These are phyloP conservation scores for Saxidomus purpurata DNA, from an alignment of 1,140 invertebrate species.

Conservation along the genomic window DNA sequence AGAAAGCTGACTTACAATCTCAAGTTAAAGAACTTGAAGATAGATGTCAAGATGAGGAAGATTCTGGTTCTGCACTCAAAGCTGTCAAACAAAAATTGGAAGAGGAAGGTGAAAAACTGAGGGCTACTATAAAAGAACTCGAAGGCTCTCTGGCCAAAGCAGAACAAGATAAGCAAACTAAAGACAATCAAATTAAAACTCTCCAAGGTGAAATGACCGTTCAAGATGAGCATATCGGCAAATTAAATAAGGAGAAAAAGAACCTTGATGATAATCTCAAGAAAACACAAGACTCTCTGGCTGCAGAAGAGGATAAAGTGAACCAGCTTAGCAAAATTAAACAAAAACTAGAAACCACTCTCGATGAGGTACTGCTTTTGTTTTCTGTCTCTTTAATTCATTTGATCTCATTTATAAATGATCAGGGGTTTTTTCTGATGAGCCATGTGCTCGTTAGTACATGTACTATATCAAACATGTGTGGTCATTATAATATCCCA, in stretches of 20 bases:
- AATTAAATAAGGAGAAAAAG: constrained; percentile 99
- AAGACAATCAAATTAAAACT: constrained; percentile 99
- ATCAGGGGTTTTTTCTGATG: no score
- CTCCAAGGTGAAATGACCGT: constrained; percentile 97
- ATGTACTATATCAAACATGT: no score
- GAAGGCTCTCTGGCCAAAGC: constrained; percentile 95
- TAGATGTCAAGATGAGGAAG: constrained; percentile 96
- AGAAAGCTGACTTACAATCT: constrained; percentile 98
- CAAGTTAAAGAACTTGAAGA: constrained; percentile 99
- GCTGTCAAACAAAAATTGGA: constrained; percentile 98
- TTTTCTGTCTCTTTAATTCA: background rate
- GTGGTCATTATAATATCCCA: no score
- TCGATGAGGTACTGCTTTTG: constrained; percentile 96
- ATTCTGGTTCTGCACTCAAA: constrained; percentile 95
- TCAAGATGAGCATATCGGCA: constrained; percentile 99
- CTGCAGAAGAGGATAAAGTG: constrained; percentile 99
- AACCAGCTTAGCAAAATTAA: constrained; percentile 99
- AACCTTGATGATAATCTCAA: constrained; percentile 96
- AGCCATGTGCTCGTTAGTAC: no score
- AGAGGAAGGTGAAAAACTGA: constrained; percentile 95
- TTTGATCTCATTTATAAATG: no score
- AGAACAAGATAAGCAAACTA: constrained; percentile 96
- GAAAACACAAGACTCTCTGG: constrained; percentile 98
- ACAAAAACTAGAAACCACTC: constrained; percentile 98
- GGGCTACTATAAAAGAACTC: constrained; percentile 98